These are phyloP conservation scores for Anthrax anthrax DNA, from an alignment of 2,888 invertebrate species.

Conservation along the genomic window DNA sequence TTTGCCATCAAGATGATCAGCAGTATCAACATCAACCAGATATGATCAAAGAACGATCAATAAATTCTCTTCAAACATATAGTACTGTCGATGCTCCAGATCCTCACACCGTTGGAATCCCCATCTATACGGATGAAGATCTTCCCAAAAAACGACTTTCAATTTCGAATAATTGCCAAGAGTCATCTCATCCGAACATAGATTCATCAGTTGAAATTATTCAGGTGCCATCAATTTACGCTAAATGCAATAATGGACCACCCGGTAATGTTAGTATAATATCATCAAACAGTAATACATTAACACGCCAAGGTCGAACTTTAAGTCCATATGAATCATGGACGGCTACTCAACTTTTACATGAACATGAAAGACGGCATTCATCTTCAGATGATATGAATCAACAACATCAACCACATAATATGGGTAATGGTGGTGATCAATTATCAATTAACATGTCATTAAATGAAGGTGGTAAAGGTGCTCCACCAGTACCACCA, in stretches of 20 bases:
- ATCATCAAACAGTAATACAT: slow-evolving; percentile 26
- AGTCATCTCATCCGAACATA: background rate
- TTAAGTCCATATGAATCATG: slow-evolving; percentile 43
- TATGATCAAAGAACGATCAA: slow-evolving; percentile 7
- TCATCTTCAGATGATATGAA: slow-evolving; percentile 10
- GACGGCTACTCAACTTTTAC: slow-evolving; percentile 44
- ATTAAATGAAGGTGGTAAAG: slow-evolving; percentile 8
- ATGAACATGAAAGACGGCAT: slow-evolving; percentile 41
- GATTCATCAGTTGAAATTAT: background rate
- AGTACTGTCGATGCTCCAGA: slow-evolving; percentile 27
- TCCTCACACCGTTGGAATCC: slow-evolving; percentile 35
- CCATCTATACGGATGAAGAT: slow-evolving; percentile 34
- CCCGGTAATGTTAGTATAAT: slow-evolving; percentile 14
- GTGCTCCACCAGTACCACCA: slow-evolving; percentile 40
- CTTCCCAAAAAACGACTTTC: slow-evolving; percentile 37
- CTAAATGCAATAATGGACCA: slow-evolving; percentile 7
- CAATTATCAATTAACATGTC: background rate
- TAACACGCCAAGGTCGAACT: slow-evolving; percentile 32
- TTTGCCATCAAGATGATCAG: slow-evolving; percentile 2
- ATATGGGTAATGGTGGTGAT: background rate
- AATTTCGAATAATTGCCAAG: slow-evolving; percentile 12
- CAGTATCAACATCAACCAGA: background rate
- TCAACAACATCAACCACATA: slow-evolving; percentile 17
- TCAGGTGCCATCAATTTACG: slow-evolving; percentile 1
- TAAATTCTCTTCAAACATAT: slow-evolving; percentile 16